phyloP scores from a whole-genome alignment of 2,888 invertebrate species.

The Crioceris asparagi region DNA sequence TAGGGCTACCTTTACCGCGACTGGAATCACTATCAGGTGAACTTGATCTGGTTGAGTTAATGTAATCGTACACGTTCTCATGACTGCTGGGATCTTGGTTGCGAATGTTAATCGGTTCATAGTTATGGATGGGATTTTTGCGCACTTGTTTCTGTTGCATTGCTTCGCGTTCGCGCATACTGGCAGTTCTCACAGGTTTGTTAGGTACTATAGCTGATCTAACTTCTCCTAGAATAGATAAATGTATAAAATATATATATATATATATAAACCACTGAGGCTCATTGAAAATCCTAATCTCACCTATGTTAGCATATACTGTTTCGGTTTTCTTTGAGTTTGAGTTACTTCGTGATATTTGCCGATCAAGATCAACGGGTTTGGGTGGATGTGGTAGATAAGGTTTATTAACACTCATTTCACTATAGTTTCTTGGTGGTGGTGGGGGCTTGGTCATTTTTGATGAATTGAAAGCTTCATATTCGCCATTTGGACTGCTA shows the following conservation, averaged over 20 bases:
- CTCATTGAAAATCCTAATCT: too few species aligned
- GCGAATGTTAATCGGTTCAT: slow-evolving; percentile 29
- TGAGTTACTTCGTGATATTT: slow-evolving; percentile 27
- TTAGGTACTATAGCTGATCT: slow-evolving; percentile 62
- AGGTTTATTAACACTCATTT: slow-evolving; percentile 49
- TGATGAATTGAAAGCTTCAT: slow-evolving; percentile 15
- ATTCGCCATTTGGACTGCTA: too few species aligned
- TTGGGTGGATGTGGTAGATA: slow-evolving; percentile 61
- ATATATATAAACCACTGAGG: too few species aligned
- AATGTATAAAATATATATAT: too few species aligned
- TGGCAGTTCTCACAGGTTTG: slow-evolving; percentile 78
- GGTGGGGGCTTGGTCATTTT: slow-evolving; percentile 57
- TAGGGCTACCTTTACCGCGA: slow-evolving; percentile 39
- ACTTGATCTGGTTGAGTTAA: slow-evolving; percentile 53
- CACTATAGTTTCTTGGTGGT: slow-evolving; percentile 51
- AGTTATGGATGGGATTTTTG: slow-evolving; percentile 25
- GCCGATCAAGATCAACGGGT: slow-evolving; percentile 42
- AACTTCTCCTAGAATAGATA: too few species aligned
- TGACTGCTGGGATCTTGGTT: slow-evolving; percentile 25
- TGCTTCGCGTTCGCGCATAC: slow-evolving; percentile 71
- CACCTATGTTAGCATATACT: slow-evolving; percentile 77
- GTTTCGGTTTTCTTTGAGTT: slow-evolving; percentile 38
- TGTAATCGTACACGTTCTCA: slow-evolving; percentile 54
- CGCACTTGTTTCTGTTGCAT: slow-evolving; percentile 43
- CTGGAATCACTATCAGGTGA: slow-evolving; percentile 57